Evolutionary conservation across 2,797 vertebrate species (phyloP).

Genomic region (Crocodylus rhombifer): DNA sequence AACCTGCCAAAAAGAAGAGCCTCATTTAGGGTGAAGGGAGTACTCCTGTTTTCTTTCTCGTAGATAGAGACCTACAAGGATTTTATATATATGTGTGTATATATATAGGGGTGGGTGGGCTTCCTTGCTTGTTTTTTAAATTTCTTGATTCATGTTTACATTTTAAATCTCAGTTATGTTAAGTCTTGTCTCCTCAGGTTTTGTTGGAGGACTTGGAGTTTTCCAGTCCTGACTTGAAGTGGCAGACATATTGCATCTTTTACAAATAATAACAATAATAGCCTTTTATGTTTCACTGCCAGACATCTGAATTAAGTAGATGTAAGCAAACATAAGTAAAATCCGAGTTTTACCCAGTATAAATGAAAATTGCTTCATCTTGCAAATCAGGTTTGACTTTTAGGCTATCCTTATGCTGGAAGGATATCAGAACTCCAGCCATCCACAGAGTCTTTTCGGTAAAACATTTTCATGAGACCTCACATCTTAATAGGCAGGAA

Average conservation of each 20-base stretch:
- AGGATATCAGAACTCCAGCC: background rate
- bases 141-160: no score
- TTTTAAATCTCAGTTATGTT: background rate
- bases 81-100: background rate
- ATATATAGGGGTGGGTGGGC: no score
- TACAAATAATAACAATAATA: background rate
- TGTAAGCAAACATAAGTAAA: background rate
- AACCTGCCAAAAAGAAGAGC: no score
- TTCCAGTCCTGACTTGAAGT: slow-evolving; percentile 30
- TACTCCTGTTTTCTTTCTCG: no score
- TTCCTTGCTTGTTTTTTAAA: background rate
- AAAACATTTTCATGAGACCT: background rate
- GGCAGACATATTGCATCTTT: background rate
- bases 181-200: background rate
- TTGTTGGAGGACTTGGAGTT: background rate
- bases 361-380: background rate
- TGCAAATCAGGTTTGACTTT: background rate
- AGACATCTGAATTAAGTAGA: background rate
- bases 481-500: background rate
- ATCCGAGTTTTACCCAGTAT: background rate
- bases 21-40: no score
- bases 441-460: background rate
- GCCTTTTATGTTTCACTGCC: background rate
- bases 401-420: background rate
- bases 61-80: background rate